Evolutionary conservation across 2,797 vertebrate genomes (phyloP).

Genomic region (Poeciliopsis gracilis): DNA sequence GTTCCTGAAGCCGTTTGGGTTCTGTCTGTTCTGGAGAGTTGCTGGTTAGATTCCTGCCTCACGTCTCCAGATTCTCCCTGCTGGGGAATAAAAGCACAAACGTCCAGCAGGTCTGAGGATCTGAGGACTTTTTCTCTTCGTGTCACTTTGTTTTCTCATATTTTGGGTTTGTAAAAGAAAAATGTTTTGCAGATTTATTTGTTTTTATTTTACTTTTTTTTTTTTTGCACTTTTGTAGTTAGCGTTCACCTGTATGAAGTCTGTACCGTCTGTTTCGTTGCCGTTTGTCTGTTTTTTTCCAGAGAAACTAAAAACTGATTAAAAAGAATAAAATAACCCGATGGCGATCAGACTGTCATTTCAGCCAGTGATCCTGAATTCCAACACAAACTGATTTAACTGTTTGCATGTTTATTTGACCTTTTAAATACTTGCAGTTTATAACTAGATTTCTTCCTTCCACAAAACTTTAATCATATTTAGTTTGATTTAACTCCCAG

Average conservation of each 20-base stretch:
- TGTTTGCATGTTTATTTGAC: neutral
- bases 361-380: neutral
- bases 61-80: neutral
- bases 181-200: slow-evolving; percentile 29
- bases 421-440: neutral
- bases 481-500: neutral
- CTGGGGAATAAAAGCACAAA: slow-evolving; percentile 21
- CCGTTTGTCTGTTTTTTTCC: slow-evolving; percentile 49
- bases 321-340: slow-evolving; percentile 67
- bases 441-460: neutral
- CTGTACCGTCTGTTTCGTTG: slow-evolving; percentile 67
- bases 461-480: neutral
- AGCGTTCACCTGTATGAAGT: slow-evolving; percentile 64
- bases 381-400: neutral
- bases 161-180: slow-evolving; percentile 42
- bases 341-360: neutral
- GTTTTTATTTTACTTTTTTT: slow-evolving; percentile 38
- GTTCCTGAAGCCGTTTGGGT: neutral
- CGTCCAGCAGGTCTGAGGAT: slow-evolving; percentile 15
- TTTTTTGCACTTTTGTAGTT: slow-evolving; percentile 74
- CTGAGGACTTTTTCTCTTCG: neutral
- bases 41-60: neutral
- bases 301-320: slow-evolving; percentile 74
- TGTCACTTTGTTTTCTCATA: slow-evolving; percentile 26
- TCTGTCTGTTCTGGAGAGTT: neutral